Conservation (phyloP, 1,140 invertebrate genomes). For the Micrasema longulum region DNA sequence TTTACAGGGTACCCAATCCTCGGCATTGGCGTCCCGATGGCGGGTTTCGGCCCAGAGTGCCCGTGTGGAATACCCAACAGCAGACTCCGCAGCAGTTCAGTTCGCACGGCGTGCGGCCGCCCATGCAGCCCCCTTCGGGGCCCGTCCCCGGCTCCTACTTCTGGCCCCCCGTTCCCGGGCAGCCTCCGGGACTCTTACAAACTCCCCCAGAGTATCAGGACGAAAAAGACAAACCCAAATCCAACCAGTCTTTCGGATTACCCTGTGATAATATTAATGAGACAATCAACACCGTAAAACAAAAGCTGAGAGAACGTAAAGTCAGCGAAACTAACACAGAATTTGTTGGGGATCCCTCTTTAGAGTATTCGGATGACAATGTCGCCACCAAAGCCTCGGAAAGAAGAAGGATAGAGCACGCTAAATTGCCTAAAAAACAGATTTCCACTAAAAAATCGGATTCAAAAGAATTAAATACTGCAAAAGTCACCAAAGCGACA, state of each 20-base stretch:
- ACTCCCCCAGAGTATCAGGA: constrained; percentile 24
- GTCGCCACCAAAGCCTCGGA: constrained; percentile 36
- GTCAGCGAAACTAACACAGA: constrained; percentile 39
- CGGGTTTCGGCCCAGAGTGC: constrained; percentile 14
- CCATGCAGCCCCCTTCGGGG: background rate
- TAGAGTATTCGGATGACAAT: constrained; percentile 11
- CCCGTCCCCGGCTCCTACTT: background rate
- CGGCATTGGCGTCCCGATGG: constrained; percentile 31
- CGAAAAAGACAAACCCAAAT: constrained; percentile 9
- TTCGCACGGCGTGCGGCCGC: background rate
- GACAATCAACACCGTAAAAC: constrained; percentile 49
- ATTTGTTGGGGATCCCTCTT: background rate
- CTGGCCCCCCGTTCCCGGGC: background rate
- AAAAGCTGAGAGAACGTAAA: constrained; percentile 47
- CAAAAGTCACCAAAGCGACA: constrained; percentile 11
- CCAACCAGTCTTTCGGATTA: constrained; percentile 18
- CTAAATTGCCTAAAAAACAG: constrained; percentile 41
- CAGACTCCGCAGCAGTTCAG: constrained; percentile 15
- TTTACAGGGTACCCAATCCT: constrained; percentile 31
- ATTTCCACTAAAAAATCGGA: constrained; percentile 28
- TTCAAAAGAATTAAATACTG: constrained; percentile 41
- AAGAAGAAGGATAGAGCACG: constrained; percentile 49
- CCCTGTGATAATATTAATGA: constrained; percentile 41
- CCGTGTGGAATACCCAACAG: constrained; percentile 16
- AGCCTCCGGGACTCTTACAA: background rate